Base-by-base conservation (phyloP, 1,140 invertebrate genomes). In the Panagrolaimus sp. region DNA sequence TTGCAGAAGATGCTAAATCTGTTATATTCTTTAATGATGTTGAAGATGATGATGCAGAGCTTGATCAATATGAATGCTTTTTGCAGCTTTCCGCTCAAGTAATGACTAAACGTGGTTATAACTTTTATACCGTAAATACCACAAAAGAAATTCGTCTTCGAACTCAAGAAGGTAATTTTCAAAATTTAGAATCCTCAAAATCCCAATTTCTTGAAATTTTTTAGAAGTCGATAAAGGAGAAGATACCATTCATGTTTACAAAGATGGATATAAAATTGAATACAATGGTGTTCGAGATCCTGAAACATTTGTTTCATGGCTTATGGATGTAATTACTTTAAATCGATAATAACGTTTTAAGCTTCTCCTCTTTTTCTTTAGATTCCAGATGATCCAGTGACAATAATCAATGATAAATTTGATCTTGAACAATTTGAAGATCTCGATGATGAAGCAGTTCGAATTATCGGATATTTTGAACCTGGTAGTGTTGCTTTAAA, bases 1-100 rank as follows among this genome's bases (percentile, higher is more conserved):
- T 82, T 53, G 77, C 80, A 25, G 81, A 82, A 67, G 80, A 79
- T 65, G 78, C 80, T 20, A 82, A 82, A 61, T 82, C 82, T 16
- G 80, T 82, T 1, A 78, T 82, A 27, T 82, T 82, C 71, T 82
- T 82, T 70, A 82, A 83, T 64, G 80, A 82, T 57, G 82, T 82
- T n/a, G 80, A 82, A 73, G 81, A 82, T 11, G 80, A 82, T 45
- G 80, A 82, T 57, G 23, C 69, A 11, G 80, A 82, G 53, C 74
- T 82, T 48, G 80, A 82, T 48, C 80, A 82, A 57, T 82, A 80
- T 61, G 80, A 83, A 63, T 83, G 81, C 65, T 83, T 82, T 65
- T 73, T 82, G 63, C 53, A 81, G 78, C 65, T 82, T 13, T 83
- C 80, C 23, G 80, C 80, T 47, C 80, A 82, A 75, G 75, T 83